Conservation (phyloP, 2,797 vertebrate genomes). For the Lateolabrax maculatus region DNA sequence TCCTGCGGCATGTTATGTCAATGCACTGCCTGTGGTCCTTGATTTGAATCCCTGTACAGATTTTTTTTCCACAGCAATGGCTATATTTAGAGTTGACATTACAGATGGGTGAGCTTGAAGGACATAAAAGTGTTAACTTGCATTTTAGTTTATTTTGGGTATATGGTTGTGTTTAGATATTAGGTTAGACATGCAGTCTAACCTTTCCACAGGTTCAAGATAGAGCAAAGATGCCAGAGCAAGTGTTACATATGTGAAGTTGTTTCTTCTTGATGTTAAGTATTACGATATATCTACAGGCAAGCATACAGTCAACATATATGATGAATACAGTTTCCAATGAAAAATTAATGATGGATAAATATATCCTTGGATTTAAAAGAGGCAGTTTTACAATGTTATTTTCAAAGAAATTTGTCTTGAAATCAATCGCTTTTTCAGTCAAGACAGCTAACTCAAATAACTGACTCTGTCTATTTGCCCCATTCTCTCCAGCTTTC, state of each 20-base stretch:
- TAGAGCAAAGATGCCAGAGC: background rate
- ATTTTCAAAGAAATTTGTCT: background rate
- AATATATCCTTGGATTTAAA: background rate
- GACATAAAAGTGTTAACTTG: background rate
- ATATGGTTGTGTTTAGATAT: background rate
- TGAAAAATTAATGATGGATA: background rate
- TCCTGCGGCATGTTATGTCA: conserved; percentile 36
- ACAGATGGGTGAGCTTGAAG: conserved; percentile 15
- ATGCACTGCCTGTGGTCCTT: conserved; percentile 8
- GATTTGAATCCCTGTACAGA: conserved; percentile 27
- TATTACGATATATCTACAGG: background rate
- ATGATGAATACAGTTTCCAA: background rate
- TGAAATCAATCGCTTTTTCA: background rate
- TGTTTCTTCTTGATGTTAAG: background rate
- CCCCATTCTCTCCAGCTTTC: background rate
- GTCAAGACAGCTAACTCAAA: background rate
- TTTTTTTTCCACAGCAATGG: background rate
- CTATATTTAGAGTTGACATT: conserved; percentile 29
- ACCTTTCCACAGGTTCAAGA: background rate
- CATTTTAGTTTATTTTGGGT: background rate
- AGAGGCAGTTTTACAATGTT: background rate
- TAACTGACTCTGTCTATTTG: no score
- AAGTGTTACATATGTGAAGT: background rate
- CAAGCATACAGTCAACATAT: background rate
- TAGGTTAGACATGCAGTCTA: background rate